A percentile compares a stretch with the other conserved stretches of the same genome.
phyloP scores from a whole-genome alignment of 2,113 vertebrate species.

The Scartelaos histophorus region DNA sequence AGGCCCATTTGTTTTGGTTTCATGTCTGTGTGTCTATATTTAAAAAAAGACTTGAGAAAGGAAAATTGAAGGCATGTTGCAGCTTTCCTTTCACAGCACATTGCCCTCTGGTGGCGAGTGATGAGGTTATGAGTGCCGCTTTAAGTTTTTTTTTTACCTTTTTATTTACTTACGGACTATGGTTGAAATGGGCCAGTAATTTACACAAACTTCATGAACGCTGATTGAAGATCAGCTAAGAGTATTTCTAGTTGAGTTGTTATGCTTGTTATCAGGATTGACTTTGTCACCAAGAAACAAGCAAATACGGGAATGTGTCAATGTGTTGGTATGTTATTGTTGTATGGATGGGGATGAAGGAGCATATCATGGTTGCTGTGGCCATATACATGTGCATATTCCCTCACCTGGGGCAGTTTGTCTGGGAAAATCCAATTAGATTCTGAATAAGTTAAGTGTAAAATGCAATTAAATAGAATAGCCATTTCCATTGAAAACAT shows the following conservation, averaged over 20 bases:
- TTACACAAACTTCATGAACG: conserved; percentile 37
- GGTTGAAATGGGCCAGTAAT: conserved; percentile 51
- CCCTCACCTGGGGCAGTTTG: conserved; percentile 38
- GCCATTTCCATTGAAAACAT: neutral
- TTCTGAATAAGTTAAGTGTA: neutral
- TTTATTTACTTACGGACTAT: conserved; percentile 40
- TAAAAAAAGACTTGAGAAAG: conserved; percentile 16
- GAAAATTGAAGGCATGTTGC: conserved; percentile 54
- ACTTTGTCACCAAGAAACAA: conserved; percentile 40
- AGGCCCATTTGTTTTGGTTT: conserved; percentile 55
- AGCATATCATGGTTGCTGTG: conserved; percentile 17
- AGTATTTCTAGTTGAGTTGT: conserved; percentile 1
- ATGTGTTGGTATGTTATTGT: conserved; percentile 47
- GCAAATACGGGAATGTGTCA: conserved; percentile 48
- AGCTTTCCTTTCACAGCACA: conserved; percentile 50
- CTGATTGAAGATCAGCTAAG: conserved; percentile 29
- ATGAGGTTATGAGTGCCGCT: conserved; percentile 55
- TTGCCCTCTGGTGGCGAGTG: conserved; percentile 66
- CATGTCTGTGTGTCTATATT: conserved; percentile 44
- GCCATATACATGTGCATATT: conserved; percentile 36
- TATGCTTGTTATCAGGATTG: conserved; percentile 41
- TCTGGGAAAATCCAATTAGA: conserved; percentile 36
- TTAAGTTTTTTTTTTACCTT: conserved; percentile 33
- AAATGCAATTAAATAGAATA: neutral
- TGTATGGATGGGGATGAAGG: conserved; percentile 44